Base-by-base conservation (phyloP, 23 tunicate species). In the Phallusia fumigata region DNA sequence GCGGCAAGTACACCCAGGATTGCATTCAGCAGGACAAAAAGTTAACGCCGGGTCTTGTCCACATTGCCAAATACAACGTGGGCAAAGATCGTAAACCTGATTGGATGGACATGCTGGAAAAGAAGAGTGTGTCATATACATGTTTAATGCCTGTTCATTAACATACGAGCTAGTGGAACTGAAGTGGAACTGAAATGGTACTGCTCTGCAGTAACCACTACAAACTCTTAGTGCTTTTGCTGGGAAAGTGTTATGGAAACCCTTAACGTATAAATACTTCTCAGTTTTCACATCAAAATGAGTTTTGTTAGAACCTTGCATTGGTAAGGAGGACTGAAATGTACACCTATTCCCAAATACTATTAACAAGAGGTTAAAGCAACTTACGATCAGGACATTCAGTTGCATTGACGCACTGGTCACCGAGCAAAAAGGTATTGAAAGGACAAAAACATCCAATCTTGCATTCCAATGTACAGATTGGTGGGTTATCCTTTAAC, bases 371-470 rank as follows among this genome's bases (percentile, higher is more conserved):
- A 40, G 10, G 5, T 40, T 10, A 40, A 40, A 10, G 47, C 47
- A 40, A 10, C 47, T 40, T 40, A 40, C 47, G 5, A 3, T 5
- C 47, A 40, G 86, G 86, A 40, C 86, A 83, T 73, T 83, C 79
- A 22, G 73, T 58, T 74, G 18, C 79, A 5, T 19, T n/a, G 47
- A 83, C 79, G 45, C 86, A 83, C 10, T 18, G 30, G 26, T 77
- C 86, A 21, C 74, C 79, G 24, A 69, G 69, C 32, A 74, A 40
- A 58, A 36, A 74, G 13, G 86, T 83, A 18, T 74, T 50, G 44
- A 31, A n/a, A 36, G 86, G 86, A 74, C 86, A 83, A 16, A 77
- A 33, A 31, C 86, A 83, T 44, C 86, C 86, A n/a, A 33, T 44
- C 72, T 30, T 45, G 24, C 79, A 74, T 2, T 30, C 79, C 40